Evolutionary conservation across 2,888 invertebrate genomes (phyloP).

Genomic region (Dioctria rufipes): DNA sequence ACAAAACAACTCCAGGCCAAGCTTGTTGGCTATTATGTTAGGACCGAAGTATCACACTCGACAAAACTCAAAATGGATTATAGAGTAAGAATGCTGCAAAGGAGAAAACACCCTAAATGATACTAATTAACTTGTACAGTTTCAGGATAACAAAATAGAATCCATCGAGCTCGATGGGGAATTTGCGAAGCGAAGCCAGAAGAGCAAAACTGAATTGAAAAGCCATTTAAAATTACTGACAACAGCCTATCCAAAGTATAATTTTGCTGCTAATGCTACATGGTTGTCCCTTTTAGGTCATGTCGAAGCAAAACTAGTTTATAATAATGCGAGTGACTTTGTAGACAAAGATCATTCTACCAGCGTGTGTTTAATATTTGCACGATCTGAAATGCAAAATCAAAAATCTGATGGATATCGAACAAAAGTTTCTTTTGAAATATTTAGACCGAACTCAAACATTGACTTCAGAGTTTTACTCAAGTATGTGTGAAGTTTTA

Average conservation of each 20-base stretch:
- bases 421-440: constrained; percentile 76
- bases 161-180: constrained; percentile 72
- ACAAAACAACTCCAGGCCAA: constrained; percentile 83
- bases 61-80: constrained; percentile 69
- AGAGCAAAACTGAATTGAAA: constrained; percentile 70
- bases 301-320: constrained; percentile 79
- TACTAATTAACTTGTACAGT: constrained; percentile 61
- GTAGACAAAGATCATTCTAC: constrained; percentile 76
- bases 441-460: constrained; percentile 78
- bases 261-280: constrained; percentile 77
- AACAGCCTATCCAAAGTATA: constrained; percentile 83
- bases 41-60: constrained; percentile 67
- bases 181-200: constrained; percentile 72
- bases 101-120: not conserved
- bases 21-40: constrained; percentile 81
- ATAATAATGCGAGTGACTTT: constrained; percentile 78
- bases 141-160: constrained; percentile 68
- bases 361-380: constrained; percentile 75
- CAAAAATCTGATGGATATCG: constrained; percentile 72
- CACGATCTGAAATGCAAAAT: constrained; percentile 76
- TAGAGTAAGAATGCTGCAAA: constrained; percentile 74
- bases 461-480: constrained; percentile 77
- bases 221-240: constrained; percentile 81
- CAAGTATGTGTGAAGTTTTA: constrained; percentile 64
- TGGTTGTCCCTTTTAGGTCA: constrained; percentile 82